Conservation (phyloP, 2,888 invertebrate species). For the Platynereis dumerilii region DNA sequence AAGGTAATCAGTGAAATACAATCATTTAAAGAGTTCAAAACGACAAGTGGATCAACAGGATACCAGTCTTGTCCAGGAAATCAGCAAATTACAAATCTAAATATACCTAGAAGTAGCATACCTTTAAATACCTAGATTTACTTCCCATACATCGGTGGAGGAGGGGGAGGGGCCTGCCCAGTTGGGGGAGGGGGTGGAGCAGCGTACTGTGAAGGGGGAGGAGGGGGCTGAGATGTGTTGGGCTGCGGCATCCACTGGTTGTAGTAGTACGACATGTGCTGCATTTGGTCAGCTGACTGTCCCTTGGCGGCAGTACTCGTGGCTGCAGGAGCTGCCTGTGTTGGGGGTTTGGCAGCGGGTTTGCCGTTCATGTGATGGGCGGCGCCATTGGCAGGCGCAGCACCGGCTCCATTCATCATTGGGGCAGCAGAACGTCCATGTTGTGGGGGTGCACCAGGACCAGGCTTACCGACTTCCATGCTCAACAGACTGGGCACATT, state of each 20-base stretch:
- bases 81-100: too few relatives aligned
- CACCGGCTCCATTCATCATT: background rate
- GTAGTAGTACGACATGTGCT: slow-evolving; percentile 34
- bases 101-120: too few relatives aligned
- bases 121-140: too few relatives aligned
- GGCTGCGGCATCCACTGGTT: slow-evolving; percentile 32
- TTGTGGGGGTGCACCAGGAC: slow-evolving; percentile 10
- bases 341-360: background rate
- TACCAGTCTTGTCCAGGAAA: too few relatives aligned
- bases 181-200: slow-evolving; percentile 33
- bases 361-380: slow-evolving; percentile 1
- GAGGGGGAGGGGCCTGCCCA: slow-evolving; percentile 9
- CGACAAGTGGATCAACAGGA: too few relatives aligned
- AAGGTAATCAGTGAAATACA: too few relatives aligned
- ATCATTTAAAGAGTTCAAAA: too few relatives aligned
- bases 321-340: background rate
- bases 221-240: slow-evolving; percentile 18
- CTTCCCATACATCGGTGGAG: background rate
- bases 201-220: slow-evolving; percentile 24
- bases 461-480: slow-evolving; percentile 20
- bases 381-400: slow-evolving; percentile 3
- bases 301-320: slow-evolving; percentile 5
- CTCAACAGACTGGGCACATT: slow-evolving; percentile 16
- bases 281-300: slow-evolving; percentile 23
- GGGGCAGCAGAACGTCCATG: slow-evolving; percentile 2